Evolutionary conservation across 2,888 invertebrate genomes (phyloP), one percentile per base, ranked within the genome.

Genomic region (Loripinus fragilis): DNA sequence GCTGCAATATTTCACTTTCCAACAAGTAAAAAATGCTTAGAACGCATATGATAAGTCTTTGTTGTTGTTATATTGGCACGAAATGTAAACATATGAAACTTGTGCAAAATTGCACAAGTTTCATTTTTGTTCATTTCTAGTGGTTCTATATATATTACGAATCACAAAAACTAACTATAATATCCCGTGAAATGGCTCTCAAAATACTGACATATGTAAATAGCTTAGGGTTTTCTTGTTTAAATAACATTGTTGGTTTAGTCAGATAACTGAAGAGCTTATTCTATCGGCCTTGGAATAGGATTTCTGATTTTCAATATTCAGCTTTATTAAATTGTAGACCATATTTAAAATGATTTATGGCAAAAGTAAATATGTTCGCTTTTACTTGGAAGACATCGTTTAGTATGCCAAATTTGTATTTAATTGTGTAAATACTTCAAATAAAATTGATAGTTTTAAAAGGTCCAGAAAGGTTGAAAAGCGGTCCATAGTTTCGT

Each of bases 381-480:
- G 20, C 1, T 60, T 60, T 60, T 7, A 10, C 2, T 33, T 30
- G 60, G 20, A 30, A 25, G 25, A 60, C 10, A 60, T 2, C 28
- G 15, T 28, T 60, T 60, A 33, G 30, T 33, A 33, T 60, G 60
- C 33, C 60, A 60, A 60, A 60, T 33, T 60, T 60, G 60, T 60
- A 60, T 60, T 60, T 33, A 15, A 33, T 60, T 60, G 28, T 17
- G 60, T 33, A 60, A 60, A 60, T 60, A 60, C 60, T 60, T 60
- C 20, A 60, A 60, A 33, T 60, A 60, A 33, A 60, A 60, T 60
- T 60, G 60, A 28, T 60, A 60, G 30, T 60, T 60, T 60, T 33
- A 17, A 60, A 33, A 33, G 60, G 33, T 33, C 33, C 30, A 1
- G 17, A 17, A n/a, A 17, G 30, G 5, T 12, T 30, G 17, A 60